A percentile compares a stretch with the other conserved stretches of the same genome.
phyloP scores from a whole-genome alignment of 1,140 invertebrate genomes.

The Diachasmimorpha longicaudata region DNA sequence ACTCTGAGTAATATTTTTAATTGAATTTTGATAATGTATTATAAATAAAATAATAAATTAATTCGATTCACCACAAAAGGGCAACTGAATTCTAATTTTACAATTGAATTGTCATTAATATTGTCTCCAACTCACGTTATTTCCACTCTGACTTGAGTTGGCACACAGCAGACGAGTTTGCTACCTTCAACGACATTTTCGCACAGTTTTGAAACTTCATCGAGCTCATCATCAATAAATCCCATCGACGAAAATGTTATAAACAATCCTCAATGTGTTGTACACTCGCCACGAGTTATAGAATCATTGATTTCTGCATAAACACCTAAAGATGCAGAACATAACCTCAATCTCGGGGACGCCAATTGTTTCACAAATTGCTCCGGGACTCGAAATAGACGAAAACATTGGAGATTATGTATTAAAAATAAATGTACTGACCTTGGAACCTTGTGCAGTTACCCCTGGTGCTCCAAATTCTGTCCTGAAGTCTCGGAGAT shows the following conservation, averaged over 20 bases:
- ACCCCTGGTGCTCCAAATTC: background rate
- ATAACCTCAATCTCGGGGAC: background rate
- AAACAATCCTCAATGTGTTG: background rate
- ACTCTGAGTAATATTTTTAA: too few species aligned
- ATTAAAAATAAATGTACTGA: background rate
- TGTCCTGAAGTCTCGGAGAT: background rate
- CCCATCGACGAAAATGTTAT: conserved; percentile 60
- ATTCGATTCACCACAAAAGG: too few species aligned
- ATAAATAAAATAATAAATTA: too few species aligned
- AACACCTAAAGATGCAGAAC: background rate
- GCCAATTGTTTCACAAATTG: background rate
- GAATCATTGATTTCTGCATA: background rate
- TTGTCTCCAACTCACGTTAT: conserved; percentile 63
- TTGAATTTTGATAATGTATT: too few species aligned
- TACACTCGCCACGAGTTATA: background rate
- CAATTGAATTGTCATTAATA: too few species aligned
- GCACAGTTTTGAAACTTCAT: conserved; percentile 70
- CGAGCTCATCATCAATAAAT: conserved; percentile 70
- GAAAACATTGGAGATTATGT: background rate
- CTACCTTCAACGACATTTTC: conserved; percentile 68
- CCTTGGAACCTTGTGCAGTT: background rate
- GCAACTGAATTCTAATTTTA: too few species aligned
- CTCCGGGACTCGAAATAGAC: background rate
- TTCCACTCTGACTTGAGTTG: conserved; percentile 70
- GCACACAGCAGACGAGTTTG: conserved; percentile 72